A percentile compares a stretch with the other conserved stretches of the same genome.
Evolutionary conservation across 2,797 vertebrate genomes (phyloP).

Genomic region (Characodon lateralis): DNA sequence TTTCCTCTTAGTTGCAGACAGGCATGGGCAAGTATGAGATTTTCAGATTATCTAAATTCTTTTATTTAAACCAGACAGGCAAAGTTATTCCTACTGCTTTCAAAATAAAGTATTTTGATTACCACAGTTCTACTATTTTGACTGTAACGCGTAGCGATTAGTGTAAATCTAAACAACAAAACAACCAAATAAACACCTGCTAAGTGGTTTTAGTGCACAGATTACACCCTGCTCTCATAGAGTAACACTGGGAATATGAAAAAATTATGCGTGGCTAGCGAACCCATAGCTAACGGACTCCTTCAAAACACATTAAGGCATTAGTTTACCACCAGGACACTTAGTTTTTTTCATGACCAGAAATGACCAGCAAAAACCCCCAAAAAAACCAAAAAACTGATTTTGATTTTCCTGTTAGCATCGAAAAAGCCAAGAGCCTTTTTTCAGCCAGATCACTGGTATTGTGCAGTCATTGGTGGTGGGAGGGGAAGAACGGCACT

Average conservation of each 20-base stretch:
- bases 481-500: neutral
- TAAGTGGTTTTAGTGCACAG: neutral
- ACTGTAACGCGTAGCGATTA: neutral
- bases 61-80: neutral
- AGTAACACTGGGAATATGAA: neutral
- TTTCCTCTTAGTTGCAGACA: neutral
- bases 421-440: neutral
- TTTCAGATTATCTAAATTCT: neutral
- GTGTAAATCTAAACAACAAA: neutral
- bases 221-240: neutral
- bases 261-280: neutral
- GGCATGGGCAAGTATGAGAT: neutral
- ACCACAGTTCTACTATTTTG: neutral
- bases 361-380: neutral
- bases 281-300: neutral
- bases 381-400: too few relatives aligned
- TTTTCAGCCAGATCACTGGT: neutral
- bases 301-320: neutral
- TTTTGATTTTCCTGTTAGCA: neutral
- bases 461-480: neutral
- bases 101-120: neutral
- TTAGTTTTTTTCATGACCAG: neutral
- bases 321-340: neutral
- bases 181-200: neutral
- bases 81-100: neutral